phyloP scores from a whole-genome alignment of 2,888 invertebrate species.

The Conchocele bisecta region DNA sequence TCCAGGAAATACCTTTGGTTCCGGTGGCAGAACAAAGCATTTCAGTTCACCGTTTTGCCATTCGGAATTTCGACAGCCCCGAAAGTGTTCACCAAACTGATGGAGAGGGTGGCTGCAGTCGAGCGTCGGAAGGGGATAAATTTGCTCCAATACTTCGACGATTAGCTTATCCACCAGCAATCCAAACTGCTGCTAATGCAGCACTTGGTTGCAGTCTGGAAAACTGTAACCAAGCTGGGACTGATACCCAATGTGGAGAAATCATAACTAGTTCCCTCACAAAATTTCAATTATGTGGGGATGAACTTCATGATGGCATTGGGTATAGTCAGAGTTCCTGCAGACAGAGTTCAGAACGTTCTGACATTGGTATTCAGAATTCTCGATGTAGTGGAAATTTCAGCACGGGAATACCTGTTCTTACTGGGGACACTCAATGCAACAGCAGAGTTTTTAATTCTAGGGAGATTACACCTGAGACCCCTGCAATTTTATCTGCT shows the following conservation, averaged over 20 bases:
- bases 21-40: background rate
- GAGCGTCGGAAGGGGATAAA: background rate
- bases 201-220: background rate
- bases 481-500: constrained; percentile 18
- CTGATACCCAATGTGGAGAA: constrained; percentile 13
- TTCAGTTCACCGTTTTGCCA: background rate
- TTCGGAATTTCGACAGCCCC: background rate
- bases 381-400: background rate
- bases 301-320: background rate
- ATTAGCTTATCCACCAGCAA: background rate
- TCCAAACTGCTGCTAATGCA: background rate
- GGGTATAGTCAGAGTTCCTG: background rate
- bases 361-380: background rate
- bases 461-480: constrained; percentile 23
- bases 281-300: constrained; percentile 25
- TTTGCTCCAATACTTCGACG: constrained; percentile 1
- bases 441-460: constrained; percentile 14
- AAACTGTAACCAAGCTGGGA: background rate
- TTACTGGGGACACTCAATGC: constrained; percentile 15
- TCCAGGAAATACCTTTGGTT: background rate
- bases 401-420: constrained; percentile 13
- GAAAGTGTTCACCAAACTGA: background rate
- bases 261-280: constrained; percentile 25
- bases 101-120: background rate
- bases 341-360: background rate